Evolutionary conservation across 2,113 vertebrate genomes (phyloP).

Genomic region (Hippopotamus amphibius): DNA sequence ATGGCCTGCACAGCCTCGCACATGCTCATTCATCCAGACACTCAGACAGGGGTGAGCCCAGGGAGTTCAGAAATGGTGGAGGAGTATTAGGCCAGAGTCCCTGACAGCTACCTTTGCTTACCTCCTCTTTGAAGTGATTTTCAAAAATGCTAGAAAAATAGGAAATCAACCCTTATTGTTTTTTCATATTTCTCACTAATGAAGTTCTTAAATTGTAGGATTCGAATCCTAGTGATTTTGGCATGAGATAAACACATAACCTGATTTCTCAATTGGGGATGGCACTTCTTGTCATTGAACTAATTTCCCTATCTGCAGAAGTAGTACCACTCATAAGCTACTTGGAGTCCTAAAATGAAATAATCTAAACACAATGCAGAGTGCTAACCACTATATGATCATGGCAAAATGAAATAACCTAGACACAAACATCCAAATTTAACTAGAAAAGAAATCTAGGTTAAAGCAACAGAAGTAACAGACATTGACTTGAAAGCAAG

Average conservation of each 20-base stretch:
- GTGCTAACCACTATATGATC: neutral
- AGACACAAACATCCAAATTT: neutral
- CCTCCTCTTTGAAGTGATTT: conserved; percentile 28
- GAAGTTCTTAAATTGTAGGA: neutral
- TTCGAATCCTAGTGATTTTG: neutral
- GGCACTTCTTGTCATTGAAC: neutral
- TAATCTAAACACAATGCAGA: neutral
- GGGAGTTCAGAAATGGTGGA: neutral
- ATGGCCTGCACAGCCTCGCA: neutral
- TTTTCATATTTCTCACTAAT: neutral
- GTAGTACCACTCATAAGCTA: neutral
- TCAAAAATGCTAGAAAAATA: neutral
- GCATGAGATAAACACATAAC: neutral
- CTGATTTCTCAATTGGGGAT: neutral
- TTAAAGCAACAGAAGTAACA: neutral
- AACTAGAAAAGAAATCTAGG: neutral
- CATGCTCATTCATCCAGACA: neutral
- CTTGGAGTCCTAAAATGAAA: neutral
- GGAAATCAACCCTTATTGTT: neutral
- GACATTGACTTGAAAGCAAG: neutral
- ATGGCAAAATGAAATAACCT: neutral
- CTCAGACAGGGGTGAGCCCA: neutral
- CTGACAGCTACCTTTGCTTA: neutral
- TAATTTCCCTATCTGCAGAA: neutral
- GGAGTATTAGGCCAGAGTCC: neutral